These are phyloP conservation scores for Yponomeuta evonymella DNA, from an alignment of 2,888 invertebrate genomes.

Conservation along the genomic window DNA sequence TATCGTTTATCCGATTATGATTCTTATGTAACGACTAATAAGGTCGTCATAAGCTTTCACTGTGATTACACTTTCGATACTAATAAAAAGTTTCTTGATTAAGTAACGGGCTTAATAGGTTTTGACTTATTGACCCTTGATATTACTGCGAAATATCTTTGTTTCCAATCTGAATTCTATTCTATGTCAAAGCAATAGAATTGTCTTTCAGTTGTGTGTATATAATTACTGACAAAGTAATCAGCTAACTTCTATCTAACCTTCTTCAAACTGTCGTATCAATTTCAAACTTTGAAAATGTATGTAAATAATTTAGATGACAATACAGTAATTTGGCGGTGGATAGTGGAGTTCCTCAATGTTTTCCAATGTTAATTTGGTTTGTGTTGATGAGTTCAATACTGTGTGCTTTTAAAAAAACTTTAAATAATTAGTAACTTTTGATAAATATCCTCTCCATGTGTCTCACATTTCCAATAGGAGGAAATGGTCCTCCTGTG, in stretches of 20 bases:
- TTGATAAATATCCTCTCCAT: no score
- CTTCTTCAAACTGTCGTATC: no score
- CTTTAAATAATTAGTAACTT: no score
- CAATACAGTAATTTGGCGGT: neutral
- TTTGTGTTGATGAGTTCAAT: neutral
- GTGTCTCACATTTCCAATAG: no score
- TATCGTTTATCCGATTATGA: neutral
- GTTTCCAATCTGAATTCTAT: no score
- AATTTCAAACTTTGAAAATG: no score
- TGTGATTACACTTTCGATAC: neutral
- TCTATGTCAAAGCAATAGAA: no score
- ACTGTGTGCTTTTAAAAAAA: no score
- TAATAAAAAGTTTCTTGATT: neutral
- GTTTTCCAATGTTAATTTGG: neutral
- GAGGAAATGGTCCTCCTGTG: no score
- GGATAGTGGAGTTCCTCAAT: neutral
- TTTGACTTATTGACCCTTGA: neutral
- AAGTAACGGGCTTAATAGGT: neutral
- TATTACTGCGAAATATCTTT: neutral
- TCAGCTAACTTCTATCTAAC: no score
- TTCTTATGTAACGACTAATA: neutral
- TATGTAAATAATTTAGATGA: neutral
- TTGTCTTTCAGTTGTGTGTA: no score
- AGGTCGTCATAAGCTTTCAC: neutral
- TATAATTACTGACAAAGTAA: no score